phyloP scores from a whole-genome alignment of 2,797 vertebrate species.

The Clarias platycephalus region DNA sequence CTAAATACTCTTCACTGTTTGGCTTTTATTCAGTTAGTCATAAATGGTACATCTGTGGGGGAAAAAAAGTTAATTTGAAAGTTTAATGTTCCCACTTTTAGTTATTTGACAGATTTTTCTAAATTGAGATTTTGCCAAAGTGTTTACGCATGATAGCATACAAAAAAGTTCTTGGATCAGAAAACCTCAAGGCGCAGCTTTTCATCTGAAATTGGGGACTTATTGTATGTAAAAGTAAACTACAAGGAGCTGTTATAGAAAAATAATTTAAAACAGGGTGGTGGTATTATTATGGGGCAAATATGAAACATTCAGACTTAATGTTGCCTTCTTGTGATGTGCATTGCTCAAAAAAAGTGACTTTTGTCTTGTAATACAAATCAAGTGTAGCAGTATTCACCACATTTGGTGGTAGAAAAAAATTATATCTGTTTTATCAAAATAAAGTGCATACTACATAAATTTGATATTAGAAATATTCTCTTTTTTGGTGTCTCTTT shows the following conservation, averaged over 20 bases:
- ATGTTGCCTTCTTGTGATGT: not conserved
- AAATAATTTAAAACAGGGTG: not conserved
- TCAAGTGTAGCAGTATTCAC: not conserved
- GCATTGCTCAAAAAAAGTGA: not conserved
- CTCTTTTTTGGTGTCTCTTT: slow-evolving; percentile 40
- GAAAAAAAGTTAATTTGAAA: not conserved
- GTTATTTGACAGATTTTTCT: not conserved
- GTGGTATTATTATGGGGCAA: not conserved
- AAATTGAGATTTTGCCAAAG: not conserved
- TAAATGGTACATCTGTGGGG: not conserved
- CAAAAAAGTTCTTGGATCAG: not conserved
- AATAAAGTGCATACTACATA: not conserved
- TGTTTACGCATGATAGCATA: not conserved
- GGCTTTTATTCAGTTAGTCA: not conserved
- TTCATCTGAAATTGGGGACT: not conserved
- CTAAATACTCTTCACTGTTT: not conserved
- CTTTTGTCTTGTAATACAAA: not conserved
- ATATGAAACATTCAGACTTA: not conserved
- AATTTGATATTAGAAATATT: not conserved
- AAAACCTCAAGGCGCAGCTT: not conserved
- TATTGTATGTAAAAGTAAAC: not conserved
- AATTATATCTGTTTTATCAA: not conserved
- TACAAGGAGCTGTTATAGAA: too few relatives aligned
- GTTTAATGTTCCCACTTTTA: not conserved
- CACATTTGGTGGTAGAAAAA: not conserved